Percentiles rank a stretch among this genome's conserved stretches.
Conservation (phyloP, 2,888 invertebrate species). For the Mythimna albipuncta region DNA sequence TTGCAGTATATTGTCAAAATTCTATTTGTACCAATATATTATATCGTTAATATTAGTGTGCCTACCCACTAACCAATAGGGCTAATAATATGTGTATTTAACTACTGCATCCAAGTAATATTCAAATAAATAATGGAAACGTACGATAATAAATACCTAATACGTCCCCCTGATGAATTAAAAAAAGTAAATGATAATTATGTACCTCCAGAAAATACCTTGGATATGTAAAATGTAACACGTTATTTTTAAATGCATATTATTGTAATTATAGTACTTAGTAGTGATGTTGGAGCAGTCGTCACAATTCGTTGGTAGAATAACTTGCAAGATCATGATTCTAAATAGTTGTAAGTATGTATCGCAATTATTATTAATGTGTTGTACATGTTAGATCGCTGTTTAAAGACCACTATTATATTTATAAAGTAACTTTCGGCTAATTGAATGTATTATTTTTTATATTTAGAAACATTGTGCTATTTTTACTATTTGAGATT, state of each 20-base stretch:
- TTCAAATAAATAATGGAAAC: background rate
- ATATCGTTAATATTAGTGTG: background rate
- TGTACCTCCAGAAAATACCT: background rate
- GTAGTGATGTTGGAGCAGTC: background rate
- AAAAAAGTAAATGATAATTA: background rate
- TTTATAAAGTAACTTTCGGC: background rate
- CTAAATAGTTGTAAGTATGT: conserved; percentile 16
- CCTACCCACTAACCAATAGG: background rate
- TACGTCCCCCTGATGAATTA: background rate
- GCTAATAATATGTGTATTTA: background rate
- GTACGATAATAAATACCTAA: background rate
- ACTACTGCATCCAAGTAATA: background rate
- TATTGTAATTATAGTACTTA: conserved; percentile 6
- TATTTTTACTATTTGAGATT: conserved; percentile 11
- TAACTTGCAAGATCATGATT: conserved; percentile 10
- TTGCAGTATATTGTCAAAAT: background rate
- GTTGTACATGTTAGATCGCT: background rate
- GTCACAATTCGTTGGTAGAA: conserved; percentile 17
- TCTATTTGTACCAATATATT: background rate
- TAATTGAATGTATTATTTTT: conserved; percentile 24
- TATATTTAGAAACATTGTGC: background rate
- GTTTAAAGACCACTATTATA: conserved; percentile 5
- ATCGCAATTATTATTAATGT: background rate
- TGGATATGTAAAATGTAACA: background rate
- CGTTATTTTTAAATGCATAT: conserved; percentile 16